phyloP scores from a whole-genome alignment of 2,113 vertebrate species.

The Plecotus auritus region DNA sequence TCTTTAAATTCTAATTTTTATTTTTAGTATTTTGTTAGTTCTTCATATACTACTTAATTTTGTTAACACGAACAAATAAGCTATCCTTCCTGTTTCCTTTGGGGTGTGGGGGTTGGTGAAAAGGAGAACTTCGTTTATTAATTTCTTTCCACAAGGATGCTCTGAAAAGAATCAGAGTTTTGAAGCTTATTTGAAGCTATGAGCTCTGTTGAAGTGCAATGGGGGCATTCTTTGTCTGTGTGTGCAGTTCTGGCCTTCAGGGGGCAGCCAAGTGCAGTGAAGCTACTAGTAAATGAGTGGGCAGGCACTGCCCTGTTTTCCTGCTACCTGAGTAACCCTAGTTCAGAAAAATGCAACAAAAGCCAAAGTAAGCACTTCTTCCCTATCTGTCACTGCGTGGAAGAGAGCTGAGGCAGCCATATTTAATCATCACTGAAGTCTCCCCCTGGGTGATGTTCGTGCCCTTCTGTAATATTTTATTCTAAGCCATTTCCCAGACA shows the following conservation, averaged over 20 bases:
- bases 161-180: background rate
- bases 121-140: background rate
- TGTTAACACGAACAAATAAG: background rate
- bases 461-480: constrained; percentile 72
- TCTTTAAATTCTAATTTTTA: background rate
- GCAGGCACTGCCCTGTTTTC: background rate
- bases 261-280: constrained; percentile 77
- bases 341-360: constrained; percentile 57
- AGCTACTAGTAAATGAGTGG: constrained; percentile 12
- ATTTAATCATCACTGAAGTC: constrained; percentile 72
- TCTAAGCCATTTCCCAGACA: constrained; percentile 73
- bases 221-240: constrained; percentile 22
- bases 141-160: background rate
- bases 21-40: background rate
- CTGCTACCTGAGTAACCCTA: constrained; percentile 66
- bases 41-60: background rate
- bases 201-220: background rate
- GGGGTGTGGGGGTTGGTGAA: background rate
- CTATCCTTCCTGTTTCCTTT: background rate
- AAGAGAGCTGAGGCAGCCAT: constrained; percentile 72
- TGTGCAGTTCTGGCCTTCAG: constrained; percentile 74
- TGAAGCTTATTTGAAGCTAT: fast-evolving
- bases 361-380: constrained; percentile 56
- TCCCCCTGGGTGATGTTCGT: constrained; percentile 66
- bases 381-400: constrained; percentile 59